Evolutionary conservation across 2,797 vertebrate species (phyloP).

Genomic region (Poeciliopsis paucimaculata): DNA sequence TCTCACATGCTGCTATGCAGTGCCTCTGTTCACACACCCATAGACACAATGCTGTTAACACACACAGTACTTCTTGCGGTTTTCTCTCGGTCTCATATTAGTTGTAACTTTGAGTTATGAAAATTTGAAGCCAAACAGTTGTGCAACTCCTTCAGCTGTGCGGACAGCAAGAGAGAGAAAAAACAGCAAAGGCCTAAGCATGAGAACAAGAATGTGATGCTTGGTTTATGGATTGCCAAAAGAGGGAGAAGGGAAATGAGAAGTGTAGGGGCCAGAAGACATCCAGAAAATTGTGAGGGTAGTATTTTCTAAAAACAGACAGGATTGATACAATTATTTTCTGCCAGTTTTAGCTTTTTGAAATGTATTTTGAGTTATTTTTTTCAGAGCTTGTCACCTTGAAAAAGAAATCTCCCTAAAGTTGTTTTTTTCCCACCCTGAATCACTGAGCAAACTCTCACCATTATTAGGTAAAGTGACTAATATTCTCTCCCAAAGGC

Average conservation of each 20-base stretch:
- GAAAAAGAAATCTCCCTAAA: background rate
- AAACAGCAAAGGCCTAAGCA: slow-evolving; percentile 35
- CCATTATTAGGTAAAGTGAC: background rate
- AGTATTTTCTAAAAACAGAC: slow-evolving; percentile 3
- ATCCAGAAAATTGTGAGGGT: slow-evolving; percentile 2
- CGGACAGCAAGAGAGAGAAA: slow-evolving; percentile 47
- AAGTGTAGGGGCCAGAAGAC: background rate
- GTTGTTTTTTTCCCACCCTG: background rate
- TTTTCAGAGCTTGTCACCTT: background rate
- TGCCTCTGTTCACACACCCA: slow-evolving; percentile 3
- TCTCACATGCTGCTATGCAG: slow-evolving; percentile 21
- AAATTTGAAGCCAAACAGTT: slow-evolving; percentile 65
- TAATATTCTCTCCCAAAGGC: background rate
- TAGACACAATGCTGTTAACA: slow-evolving; percentile 26
- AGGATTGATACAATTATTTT: background rate
- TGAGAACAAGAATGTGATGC: slow-evolving; percentile 51
- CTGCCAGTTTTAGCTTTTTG: background rate
- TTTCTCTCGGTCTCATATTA: slow-evolving; percentile 45
- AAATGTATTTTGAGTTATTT: background rate
- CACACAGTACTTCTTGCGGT: slow-evolving; percentile 47
- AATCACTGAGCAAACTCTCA: background rate
- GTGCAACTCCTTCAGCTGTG: slow-evolving; percentile 64
- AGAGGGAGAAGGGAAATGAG: slow-evolving; percentile 9
- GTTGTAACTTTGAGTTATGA: slow-evolving; percentile 53
- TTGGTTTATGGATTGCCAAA: slow-evolving; percentile 39